Evolutionary conservation across 2,888 invertebrate genomes (phyloP).

Genomic region (Andrena marginata): DNA sequence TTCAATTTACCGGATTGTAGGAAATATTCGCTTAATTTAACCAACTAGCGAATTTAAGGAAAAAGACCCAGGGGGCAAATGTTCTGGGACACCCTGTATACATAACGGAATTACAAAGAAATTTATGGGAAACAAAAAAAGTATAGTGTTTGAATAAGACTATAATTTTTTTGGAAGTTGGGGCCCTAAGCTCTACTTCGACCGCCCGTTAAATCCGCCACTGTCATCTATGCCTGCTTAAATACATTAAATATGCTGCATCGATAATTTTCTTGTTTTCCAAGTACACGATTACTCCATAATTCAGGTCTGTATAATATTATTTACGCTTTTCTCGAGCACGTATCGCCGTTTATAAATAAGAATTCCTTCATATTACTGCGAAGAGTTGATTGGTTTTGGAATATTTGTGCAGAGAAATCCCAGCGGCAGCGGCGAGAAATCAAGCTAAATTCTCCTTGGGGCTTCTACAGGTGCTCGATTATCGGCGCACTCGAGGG

Average conservation of each 20-base stretch:
- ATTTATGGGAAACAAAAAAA: no score
- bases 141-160: no score
- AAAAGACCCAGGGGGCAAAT: no score
- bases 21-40: slow-evolving; percentile 38
- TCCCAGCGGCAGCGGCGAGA: not conserved
- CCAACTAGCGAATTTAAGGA: not conserved
- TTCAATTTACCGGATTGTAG: slow-evolving; percentile 33
- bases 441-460: not conserved
- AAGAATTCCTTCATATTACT: no score
- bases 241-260: not conserved
- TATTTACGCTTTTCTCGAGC: not conserved
- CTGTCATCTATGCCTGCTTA: not conserved
- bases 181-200: no score
- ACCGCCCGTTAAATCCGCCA: no score
- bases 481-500: slow-evolving; percentile 24
- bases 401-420: not conserved
- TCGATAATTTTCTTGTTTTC: not conserved
- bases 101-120: no score
- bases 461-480: slow-evolving; percentile 17
- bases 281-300: no score
- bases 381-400: not conserved
- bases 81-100: no score
- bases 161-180: no score
- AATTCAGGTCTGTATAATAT: no score
- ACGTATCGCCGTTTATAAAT: not conserved